Evolutionary conservation across 2,888 invertebrate species (phyloP).

Genomic region (Lobophora halterata): DNA sequence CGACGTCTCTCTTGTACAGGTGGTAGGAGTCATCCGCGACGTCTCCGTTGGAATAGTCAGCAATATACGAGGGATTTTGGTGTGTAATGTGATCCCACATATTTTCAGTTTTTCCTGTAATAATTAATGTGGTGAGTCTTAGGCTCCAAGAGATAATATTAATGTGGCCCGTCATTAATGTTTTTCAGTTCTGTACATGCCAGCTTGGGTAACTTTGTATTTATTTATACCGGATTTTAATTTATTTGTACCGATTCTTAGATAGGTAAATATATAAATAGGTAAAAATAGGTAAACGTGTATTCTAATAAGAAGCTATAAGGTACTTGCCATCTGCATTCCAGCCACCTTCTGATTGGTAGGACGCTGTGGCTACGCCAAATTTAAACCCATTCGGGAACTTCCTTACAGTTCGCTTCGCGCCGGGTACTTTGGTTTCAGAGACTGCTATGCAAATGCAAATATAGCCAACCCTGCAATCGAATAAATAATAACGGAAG

Average conservation of each 20-base stretch:
- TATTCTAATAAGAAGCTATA: too few species aligned
- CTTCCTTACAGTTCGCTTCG: conserved; percentile 30
- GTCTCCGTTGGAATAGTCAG: conserved; percentile 78
- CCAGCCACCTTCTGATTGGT: conserved; percentile 78
- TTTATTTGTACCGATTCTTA: too few species aligned
- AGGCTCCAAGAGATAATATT: too few species aligned
- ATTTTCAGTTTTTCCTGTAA: conserved; percentile 75
- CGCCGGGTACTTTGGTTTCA: conserved; percentile 37
- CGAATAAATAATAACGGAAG: too few species aligned
- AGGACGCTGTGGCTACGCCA: conserved; percentile 59
- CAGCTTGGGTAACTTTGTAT: too few species aligned
- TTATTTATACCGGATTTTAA: too few species aligned
- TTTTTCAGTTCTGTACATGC: too few species aligned
- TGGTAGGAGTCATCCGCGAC: conserved; percentile 82
- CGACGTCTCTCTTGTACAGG: too few species aligned
- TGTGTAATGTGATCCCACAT: conserved; percentile 84
- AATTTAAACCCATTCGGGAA: conserved; percentile 47
- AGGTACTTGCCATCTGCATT: conserved; percentile 71
- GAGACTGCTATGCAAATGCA: conserved; percentile 9
- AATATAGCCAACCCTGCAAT: conserved; percentile 19
- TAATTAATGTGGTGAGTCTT: conserved; percentile 10
- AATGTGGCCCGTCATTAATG: too few species aligned
- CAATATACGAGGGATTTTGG: conserved; percentile 60
- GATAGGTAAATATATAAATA: too few species aligned
- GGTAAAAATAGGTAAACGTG: too few species aligned